phyloP scores from a whole-genome alignment of 1,140 invertebrate species.

The Polypedilum vanderplanki region DNA sequence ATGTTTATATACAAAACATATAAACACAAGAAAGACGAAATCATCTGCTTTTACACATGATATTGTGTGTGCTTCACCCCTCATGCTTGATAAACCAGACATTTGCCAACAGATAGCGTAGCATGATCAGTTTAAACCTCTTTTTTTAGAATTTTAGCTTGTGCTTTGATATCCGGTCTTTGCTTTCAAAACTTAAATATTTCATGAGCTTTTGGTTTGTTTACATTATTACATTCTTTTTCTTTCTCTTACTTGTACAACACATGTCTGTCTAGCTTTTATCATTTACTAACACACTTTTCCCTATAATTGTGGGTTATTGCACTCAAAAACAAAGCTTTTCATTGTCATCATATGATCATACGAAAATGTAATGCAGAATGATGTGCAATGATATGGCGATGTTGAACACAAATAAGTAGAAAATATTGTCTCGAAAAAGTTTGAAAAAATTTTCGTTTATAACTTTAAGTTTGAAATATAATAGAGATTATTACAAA shows the following conservation, averaged over 20 bases:
- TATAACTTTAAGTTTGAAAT: too few species aligned
- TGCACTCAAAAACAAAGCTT: too few species aligned
- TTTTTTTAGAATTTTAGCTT: background rate
- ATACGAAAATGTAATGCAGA: too few species aligned
- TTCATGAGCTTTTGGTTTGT: background rate
- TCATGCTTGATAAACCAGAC: background rate
- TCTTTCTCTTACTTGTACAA: background rate
- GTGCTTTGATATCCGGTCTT: background rate
- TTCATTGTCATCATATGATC: too few species aligned
- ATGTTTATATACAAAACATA: background rate
- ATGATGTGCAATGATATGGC: too few species aligned
- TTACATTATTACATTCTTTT: background rate
- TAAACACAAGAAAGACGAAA: background rate
- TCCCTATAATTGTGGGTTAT: too few species aligned
- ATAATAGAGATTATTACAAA: too few species aligned
- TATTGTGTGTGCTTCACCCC: background rate
- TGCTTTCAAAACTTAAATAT: too few species aligned
- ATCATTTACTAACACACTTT: too few species aligned
- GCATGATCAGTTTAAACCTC: background rate
- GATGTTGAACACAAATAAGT: too few species aligned
- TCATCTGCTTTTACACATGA: background rate
- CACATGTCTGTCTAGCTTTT: background rate
- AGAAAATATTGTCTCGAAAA: too few species aligned
- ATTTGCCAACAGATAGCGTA: conserved; percentile 17
- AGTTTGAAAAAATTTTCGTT: too few species aligned